Conservation (phyloP, 1,140 invertebrate genomes). For the Ceratosolen solmsi region DNA sequence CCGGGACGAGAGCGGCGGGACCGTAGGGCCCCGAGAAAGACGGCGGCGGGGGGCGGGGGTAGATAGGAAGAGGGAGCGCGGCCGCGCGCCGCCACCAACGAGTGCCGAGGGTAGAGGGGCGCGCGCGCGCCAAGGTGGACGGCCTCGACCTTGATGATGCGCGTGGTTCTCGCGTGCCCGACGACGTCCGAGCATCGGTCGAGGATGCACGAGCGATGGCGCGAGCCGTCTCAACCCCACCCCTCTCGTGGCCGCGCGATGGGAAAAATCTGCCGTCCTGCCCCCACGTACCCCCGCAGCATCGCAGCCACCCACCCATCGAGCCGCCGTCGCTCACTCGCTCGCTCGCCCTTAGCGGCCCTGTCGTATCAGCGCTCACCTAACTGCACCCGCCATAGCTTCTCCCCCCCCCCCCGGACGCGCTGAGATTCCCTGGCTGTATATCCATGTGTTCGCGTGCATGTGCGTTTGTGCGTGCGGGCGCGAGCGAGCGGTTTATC, state of each 20-base stretch:
- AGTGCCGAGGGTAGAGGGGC: neutral
- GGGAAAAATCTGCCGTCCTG: conserved; percentile 1
- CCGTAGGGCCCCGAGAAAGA: conserved; percentile 40
- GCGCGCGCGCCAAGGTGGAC: conserved; percentile 63
- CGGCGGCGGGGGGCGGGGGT: conserved; percentile 15
- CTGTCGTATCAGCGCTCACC: no score
- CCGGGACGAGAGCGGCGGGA: conserved; percentile 31
- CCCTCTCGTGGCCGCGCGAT: neutral
- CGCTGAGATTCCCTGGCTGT: no score
- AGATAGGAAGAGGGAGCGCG: conserved; percentile 38
- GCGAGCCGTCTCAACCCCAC: conserved; percentile 44
- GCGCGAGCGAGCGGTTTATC: neutral
- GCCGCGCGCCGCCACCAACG: conserved; percentile 43
- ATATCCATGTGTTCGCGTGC: neutral
- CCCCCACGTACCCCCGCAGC: neutral
- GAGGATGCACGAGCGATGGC: conserved; percentile 59
- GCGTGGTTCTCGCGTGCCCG: conserved; percentile 75
- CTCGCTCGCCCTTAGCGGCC: no score
- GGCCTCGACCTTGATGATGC: conserved; percentile 71
- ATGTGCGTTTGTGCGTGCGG: neutral
- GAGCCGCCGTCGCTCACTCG: no score
- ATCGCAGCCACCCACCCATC: neutral
- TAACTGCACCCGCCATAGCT: neutral
- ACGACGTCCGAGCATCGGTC: conserved; percentile 60
- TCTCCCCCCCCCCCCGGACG: neutral